A percentile compares a stretch with the other conserved stretches of the same genome.
Conservation (phyloP, 2,888 invertebrate species). For the Phortica okadai region DNA sequence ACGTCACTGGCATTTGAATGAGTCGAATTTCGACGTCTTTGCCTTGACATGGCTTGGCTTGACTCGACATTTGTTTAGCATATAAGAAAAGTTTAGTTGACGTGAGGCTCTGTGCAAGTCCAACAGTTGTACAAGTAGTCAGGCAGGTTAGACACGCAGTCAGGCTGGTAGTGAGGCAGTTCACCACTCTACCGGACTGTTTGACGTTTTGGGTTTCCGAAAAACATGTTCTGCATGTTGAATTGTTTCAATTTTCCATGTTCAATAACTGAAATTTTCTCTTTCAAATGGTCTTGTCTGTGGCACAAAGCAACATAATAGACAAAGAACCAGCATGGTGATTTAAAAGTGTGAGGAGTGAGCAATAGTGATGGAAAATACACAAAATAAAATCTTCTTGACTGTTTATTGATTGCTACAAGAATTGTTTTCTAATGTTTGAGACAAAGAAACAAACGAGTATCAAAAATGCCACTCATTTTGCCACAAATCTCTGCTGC, state of each 20-base stretch:
- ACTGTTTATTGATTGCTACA: slow-evolving; percentile 29
- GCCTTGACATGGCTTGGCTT: not conserved
- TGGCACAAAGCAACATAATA: not conserved
- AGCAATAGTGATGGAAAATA: too few species aligned
- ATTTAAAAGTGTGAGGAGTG: not conserved
- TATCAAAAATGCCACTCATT: slow-evolving; percentile 10
- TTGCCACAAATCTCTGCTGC: not conserved
- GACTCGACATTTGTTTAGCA: slow-evolving; percentile 30
- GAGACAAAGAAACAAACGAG: not conserved
- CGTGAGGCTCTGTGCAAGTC: not conserved
- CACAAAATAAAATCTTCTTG: not conserved
- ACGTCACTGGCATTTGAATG: not conserved
- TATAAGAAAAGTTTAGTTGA: slow-evolving; percentile 30
- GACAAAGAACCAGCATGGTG: not conserved
- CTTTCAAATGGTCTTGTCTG: not conserved
- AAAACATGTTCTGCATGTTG: slow-evolving; percentile 60
- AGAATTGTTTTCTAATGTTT: slow-evolving; percentile 9
- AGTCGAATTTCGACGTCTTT: not conserved
- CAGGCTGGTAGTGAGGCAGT: slow-evolving; percentile 7
- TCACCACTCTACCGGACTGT: not conserved
- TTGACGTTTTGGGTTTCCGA: slow-evolving; percentile 27
- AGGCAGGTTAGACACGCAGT: not conserved
- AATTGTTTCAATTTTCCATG: slow-evolving; percentile 45
- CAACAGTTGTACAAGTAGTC: not conserved
- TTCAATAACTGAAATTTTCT: slow-evolving; percentile 26